Percentiles rank a stretch among this genome's conserved stretches.
These are phyloP conservation scores for Proisotoma minuta DNA, from an alignment of 2,888 invertebrate species.

Conservation along the genomic window DNA sequence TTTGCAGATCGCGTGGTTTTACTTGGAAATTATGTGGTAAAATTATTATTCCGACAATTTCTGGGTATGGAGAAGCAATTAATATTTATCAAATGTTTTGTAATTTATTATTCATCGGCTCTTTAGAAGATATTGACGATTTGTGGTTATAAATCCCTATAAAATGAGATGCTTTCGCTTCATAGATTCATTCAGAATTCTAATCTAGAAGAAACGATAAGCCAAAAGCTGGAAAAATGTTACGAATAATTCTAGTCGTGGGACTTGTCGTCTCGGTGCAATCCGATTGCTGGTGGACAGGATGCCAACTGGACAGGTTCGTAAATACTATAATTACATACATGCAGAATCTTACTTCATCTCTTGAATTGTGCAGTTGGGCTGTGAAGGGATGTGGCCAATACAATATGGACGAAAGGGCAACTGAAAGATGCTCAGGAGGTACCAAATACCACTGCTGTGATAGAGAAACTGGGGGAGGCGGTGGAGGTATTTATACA, in stretches of 20 bases:
- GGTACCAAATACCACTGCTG: background rate
- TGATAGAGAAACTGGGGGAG: background rate
- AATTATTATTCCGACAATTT: too few species aligned
- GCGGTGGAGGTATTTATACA: too few species aligned
- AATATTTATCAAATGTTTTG: too few species aligned
- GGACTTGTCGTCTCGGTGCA: background rate
- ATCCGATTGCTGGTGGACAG: conserved; percentile 4
- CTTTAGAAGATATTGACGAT: too few species aligned
- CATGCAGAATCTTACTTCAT: too few species aligned
- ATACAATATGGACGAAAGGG: background rate
- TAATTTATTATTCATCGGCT: too few species aligned
- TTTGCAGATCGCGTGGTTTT: too few species aligned
- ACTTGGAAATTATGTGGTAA: too few species aligned
- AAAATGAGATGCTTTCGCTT: background rate
- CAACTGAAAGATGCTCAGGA: background rate
- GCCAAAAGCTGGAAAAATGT: background rate
- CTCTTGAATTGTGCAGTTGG: too few species aligned
- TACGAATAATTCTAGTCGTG: background rate
- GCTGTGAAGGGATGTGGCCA: conserved; percentile 4
- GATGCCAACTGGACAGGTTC: conserved; percentile 5
- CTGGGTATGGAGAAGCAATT: too few species aligned
- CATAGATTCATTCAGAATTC: background rate
- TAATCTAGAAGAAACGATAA: background rate
- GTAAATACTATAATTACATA: too few species aligned
- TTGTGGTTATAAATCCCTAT: background rate